phyloP scores from a whole-genome alignment of 2,797 vertebrate genomes.

The Micromesistius poutassou region DNA sequence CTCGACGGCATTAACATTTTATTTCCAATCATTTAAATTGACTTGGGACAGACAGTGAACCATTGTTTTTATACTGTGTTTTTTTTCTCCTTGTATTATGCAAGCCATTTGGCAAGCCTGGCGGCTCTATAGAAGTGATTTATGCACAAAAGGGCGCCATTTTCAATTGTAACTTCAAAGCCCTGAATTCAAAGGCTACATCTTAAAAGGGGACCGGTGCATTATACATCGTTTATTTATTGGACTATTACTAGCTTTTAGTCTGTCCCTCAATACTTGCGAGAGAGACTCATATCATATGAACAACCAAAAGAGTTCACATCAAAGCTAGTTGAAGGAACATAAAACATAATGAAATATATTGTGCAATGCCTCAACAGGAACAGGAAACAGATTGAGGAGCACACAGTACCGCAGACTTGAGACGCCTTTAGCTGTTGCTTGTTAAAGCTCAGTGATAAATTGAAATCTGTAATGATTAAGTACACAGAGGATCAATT shows the following conservation, averaged over 20 bases:
- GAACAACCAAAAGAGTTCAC: neutral
- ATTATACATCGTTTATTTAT: conserved; percentile 6
- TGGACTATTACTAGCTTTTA: conserved; percentile 7
- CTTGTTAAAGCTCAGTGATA: conserved; percentile 42
- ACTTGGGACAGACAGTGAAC: neutral
- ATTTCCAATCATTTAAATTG: neutral
- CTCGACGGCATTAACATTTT: neutral
- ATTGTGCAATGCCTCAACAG: neutral
- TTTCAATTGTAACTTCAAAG: conserved; percentile 42
- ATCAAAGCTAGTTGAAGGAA: neutral
- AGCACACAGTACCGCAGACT: neutral
- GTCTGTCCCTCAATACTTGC: neutral
- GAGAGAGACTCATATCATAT: neutral
- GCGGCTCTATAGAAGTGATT: conserved; percentile 20
- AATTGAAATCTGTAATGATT: conserved; percentile 49
- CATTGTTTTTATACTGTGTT: conserved; percentile 4
- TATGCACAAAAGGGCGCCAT: conserved; percentile 18
- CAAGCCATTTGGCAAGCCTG: neutral
- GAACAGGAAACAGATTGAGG: neutral
- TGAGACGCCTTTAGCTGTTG: conserved; percentile 19
- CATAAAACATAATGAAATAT: neutral
- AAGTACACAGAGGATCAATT: conserved; percentile 38
- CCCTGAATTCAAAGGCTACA: conserved; percentile 8
- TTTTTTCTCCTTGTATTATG: neutral
- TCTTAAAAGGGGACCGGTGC: conserved; percentile 18